Evolutionary conservation across 2,797 vertebrate genomes (phyloP).

Genomic region (Malacoraja senta): DNA sequence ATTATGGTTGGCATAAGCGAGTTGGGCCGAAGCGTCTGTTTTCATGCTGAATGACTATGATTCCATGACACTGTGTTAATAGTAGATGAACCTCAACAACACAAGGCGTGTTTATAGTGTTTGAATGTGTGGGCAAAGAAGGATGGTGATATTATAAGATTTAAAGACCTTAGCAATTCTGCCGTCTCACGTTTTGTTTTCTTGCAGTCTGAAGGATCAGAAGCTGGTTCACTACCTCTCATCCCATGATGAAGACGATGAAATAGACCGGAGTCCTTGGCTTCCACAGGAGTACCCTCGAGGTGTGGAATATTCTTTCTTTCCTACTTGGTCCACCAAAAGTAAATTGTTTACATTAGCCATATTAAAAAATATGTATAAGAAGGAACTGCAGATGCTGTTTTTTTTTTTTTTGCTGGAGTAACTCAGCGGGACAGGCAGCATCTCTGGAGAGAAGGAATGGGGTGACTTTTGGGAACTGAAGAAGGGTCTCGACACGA

Average conservation of each 20-base stretch:
- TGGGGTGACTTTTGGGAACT: too few relatives aligned
- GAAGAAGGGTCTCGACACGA: too few relatives aligned
- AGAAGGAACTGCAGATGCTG: too few relatives aligned
- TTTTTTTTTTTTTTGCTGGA: too few relatives aligned
- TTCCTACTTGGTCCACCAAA: background rate
- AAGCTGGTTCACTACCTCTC: slow-evolving; percentile 46
- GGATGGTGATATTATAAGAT: background rate
- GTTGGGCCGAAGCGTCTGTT: too few relatives aligned
- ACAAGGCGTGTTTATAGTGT: background rate
- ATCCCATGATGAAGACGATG: slow-evolving; percentile 43
- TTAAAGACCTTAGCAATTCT: background rate
- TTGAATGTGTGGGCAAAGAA: background rate
- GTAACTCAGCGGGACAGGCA: too few relatives aligned
- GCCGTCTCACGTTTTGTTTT: background rate
- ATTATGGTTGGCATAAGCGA: too few relatives aligned
- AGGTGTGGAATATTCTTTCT: slow-evolving; percentile 12
- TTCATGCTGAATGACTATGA: too few relatives aligned
- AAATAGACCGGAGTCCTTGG: slow-evolving; percentile 48
- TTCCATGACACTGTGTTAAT: background rate
- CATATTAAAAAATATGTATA: too few relatives aligned
- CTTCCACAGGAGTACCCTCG: slow-evolving; percentile 45
- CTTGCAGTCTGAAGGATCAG: slow-evolving; percentile 46
- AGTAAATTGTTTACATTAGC: background rate
- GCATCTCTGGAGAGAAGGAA: too few relatives aligned
- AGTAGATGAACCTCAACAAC: background rate